phyloP scores from a whole-genome alignment of 2,888 invertebrate species.

The Brachypalpus laphriformis region DNA sequence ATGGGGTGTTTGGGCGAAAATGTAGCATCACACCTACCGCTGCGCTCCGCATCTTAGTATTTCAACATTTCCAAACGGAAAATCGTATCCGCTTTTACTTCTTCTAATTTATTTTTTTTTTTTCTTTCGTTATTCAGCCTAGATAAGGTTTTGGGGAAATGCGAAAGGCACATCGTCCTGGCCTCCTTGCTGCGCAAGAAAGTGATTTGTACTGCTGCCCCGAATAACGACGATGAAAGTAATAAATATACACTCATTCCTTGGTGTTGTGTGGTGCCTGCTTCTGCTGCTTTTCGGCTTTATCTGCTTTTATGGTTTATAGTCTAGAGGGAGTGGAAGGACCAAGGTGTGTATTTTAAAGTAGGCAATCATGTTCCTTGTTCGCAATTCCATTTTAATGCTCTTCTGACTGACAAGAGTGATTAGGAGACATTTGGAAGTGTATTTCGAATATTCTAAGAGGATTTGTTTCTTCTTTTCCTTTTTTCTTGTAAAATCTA shows the following conservation, averaged over 20 bases:
- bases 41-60: constrained; percentile 22
- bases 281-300: constrained; percentile 37
- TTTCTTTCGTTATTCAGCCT: background rate
- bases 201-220: constrained; percentile 44
- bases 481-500: background rate
- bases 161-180: constrained; percentile 10
- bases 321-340: background rate
- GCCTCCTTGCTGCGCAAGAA: constrained; percentile 24
- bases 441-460: constrained; percentile 16
- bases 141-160: constrained; percentile 52
- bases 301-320: constrained; percentile 42
- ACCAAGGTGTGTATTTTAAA: constrained; percentile 38
- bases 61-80: constrained; percentile 53
- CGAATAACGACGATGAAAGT: constrained; percentile 43
- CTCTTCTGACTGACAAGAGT: constrained; percentile 33
- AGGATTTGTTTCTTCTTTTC: background rate
- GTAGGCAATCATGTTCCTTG: constrained; percentile 57
- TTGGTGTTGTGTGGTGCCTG: constrained; percentile 6
- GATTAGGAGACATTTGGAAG: constrained; percentile 34
- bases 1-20: background rate
- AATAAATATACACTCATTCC: constrained; percentile 56
- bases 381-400: constrained; percentile 53
- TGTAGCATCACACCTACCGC: background rate
- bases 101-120: no score
- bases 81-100: constrained; percentile 21